These are phyloP conservation scores for Phengaris arion DNA, from an alignment of 2,888 invertebrate genomes.

Conservation along the genomic window DNA sequence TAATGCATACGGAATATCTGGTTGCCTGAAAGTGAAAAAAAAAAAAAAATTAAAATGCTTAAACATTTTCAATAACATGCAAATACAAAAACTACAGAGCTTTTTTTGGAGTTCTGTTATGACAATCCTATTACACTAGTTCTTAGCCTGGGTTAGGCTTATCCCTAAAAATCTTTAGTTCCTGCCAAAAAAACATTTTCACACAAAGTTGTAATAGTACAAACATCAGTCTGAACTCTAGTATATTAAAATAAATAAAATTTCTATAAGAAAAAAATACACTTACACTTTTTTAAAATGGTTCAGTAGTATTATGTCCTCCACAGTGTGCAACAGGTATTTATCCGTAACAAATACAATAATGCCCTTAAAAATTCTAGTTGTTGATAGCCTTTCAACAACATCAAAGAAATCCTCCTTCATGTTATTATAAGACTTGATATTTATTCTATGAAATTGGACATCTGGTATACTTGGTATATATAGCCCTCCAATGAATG, in stretches of 20 bases:
- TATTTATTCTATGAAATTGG: constrained; percentile 58
- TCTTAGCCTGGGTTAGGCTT: too few relatives aligned
- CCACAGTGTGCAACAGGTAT: constrained; percentile 59
- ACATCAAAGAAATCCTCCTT: constrained; percentile 51
- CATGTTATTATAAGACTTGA: constrained; percentile 49
- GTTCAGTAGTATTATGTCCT: constrained; percentile 63
- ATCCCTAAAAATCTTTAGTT: too few relatives aligned
- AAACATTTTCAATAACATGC: background rate
- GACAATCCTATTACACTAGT: too few relatives aligned
- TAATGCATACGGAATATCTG: constrained; percentile 64
- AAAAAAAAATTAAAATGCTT: background rate
- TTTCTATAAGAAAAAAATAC: constrained; percentile 27
- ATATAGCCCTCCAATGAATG: constrained; percentile 61
- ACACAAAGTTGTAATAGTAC: too few relatives aligned
- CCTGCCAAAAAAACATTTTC: too few relatives aligned
- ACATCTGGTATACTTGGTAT: constrained; percentile 68
- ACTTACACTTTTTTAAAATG: constrained; percentile 67
- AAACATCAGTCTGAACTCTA: background rate
- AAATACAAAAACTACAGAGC: background rate
- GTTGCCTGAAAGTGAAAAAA: constrained; percentile 56
- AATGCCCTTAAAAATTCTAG: constrained; percentile 59
- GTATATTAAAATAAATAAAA: background rate
- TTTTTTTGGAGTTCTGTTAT: too few relatives aligned
- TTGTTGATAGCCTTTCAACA: constrained; percentile 51
- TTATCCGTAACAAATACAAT: constrained; percentile 69